A percentile compares a stretch with the other conserved stretches of the same genome.
These are phyloP conservation scores for Sciurus carolinensis DNA, from an alignment of 2,797 vertebrate genomes.

Conservation along the genomic window DNA sequence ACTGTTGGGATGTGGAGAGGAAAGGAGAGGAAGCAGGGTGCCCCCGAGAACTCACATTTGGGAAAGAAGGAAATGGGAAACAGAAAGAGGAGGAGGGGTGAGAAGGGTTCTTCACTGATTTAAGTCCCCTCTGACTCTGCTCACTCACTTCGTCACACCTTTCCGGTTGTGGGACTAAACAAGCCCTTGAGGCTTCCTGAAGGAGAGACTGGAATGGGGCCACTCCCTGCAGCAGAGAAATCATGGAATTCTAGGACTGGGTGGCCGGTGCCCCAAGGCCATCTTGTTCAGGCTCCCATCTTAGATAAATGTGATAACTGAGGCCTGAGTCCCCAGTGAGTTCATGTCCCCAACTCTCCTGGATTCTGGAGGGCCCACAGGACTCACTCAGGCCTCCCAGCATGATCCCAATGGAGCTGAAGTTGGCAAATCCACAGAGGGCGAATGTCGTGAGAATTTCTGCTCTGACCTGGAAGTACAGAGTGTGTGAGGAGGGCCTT, in stretches of 20 bases:
- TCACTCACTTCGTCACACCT: neutral
- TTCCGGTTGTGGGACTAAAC: neutral
- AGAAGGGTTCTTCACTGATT: neutral
- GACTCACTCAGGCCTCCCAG: conserved; percentile 96
- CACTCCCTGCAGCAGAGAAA: neutral
- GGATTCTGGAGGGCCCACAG: too few species aligned
- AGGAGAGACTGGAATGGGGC: neutral
- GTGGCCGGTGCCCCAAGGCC: neutral
- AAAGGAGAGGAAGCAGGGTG: neutral
- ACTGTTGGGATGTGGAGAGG: too few species aligned
- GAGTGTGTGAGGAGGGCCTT: neutral
- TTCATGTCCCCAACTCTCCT: neutral
- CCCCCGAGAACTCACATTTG: neutral
- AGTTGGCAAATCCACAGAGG: conserved; percentile 97
- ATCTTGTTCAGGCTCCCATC: neutral
- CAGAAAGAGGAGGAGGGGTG: neutral
- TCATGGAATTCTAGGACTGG: neutral
- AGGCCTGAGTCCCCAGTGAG: neutral
- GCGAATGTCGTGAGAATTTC: conserved; percentile 95
- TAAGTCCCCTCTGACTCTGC: neutral
- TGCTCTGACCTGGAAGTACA: conserved; percentile 92
- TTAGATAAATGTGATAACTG: neutral
- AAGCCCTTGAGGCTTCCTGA: neutral
- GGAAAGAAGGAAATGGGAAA: neutral
- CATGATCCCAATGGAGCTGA: conserved; percentile 96